These are phyloP conservation scores for Lagocephalus sceleratus DNA, from an alignment of 2,797 vertebrate species.

Conservation along the genomic window DNA sequence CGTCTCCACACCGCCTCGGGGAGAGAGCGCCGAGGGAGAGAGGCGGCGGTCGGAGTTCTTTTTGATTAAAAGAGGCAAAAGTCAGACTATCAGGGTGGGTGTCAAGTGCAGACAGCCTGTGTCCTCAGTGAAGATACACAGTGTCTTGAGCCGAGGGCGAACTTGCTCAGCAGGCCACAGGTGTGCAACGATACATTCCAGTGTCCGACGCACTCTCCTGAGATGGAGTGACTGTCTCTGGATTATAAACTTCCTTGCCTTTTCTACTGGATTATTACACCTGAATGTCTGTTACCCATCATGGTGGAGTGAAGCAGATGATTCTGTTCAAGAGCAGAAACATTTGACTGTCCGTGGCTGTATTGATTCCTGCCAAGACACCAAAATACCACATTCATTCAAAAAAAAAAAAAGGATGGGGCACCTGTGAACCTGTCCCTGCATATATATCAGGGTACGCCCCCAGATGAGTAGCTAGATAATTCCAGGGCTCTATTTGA, in stretches of 20 bases:
- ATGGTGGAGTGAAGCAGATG: too few species aligned
- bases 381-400: too few species aligned
- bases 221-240: not conserved
- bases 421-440: too few species aligned
- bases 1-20: conserved; percentile 25
- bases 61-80: not conserved
- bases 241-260: not conserved
- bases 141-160: not conserved
- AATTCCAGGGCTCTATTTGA: too few species aligned
- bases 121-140: not conserved
- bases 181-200: not conserved
- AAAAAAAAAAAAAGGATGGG: too few species aligned
- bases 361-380: too few species aligned
- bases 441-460: too few species aligned
- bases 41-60: not conserved
- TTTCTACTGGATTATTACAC: not conserved
- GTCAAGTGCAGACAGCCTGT: not conserved
- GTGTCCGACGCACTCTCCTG: not conserved
- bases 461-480: too few species aligned
- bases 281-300: not conserved
- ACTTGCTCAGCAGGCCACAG: not conserved
- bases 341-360: too few species aligned
- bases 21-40: not conserved
- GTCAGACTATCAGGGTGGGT: not conserved
- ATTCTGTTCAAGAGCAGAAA: too few species aligned